These are phyloP conservation scores for Lasius platythorax DNA, from an alignment of 2,888 invertebrate genomes.

Conservation along the genomic window DNA sequence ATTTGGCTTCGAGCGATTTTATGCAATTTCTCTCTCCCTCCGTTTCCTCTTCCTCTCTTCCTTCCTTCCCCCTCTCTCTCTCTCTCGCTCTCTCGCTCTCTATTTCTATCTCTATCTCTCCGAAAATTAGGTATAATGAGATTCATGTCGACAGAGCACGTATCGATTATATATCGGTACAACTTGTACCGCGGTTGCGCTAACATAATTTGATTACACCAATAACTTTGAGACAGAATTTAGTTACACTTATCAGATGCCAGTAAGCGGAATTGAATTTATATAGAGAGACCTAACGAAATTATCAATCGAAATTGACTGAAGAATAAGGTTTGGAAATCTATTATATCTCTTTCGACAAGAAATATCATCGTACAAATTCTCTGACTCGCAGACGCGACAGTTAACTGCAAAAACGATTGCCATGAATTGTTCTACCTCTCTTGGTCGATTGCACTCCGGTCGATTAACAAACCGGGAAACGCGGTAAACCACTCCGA, in stretches of 20 bases:
- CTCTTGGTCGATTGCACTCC: conserved; percentile 34
- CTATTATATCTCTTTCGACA: background rate
- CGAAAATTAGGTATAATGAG: conserved; percentile 19
- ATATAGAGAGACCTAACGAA: background rate
- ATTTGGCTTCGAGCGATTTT: conserved; percentile 44
- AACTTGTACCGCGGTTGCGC: background rate
- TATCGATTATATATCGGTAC: conserved; percentile 25
- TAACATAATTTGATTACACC: background rate
- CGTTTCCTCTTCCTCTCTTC: conserved; percentile 14
- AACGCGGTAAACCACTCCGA: conserved; percentile 39
- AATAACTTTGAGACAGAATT: background rate
- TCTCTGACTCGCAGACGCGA: conserved; percentile 2
- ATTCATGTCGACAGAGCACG: background rate
- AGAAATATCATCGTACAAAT: conserved; percentile 11
- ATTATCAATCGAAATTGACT: background rate
- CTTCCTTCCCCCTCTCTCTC: background rate
- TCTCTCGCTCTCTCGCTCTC: background rate
- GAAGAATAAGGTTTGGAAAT: conserved; percentile 1
- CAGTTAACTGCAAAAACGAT: conserved; percentile 44
- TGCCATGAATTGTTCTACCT: conserved; percentile 16
- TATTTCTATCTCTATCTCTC: conserved; percentile 5
- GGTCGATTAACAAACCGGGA: conserved; percentile 37
- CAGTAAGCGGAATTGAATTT: background rate
- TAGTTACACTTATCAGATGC: background rate
- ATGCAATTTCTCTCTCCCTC: conserved; percentile 15